Conservation (phyloP, 2,797 vertebrate genomes). For the Typhlichthys subterraneus region DNA sequence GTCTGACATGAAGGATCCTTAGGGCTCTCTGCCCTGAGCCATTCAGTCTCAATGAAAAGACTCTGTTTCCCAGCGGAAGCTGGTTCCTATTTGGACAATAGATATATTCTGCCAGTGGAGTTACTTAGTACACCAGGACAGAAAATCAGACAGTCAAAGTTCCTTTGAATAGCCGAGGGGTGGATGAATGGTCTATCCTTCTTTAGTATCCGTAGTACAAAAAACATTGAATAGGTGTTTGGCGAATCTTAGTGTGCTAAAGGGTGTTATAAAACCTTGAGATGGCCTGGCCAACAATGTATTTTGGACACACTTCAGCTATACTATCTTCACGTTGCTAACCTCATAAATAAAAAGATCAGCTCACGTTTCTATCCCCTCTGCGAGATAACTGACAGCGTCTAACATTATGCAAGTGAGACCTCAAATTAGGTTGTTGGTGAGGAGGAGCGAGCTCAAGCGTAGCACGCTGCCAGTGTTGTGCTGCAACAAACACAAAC, state of each 20-base stretch:
- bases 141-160: conserved; percentile 7
- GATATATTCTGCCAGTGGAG: conserved; percentile 58
- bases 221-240: conserved; percentile 18
- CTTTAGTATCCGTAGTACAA: conserved; percentile 22
- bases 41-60: conserved; percentile 49
- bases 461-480: conserved; percentile 43
- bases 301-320: neutral
- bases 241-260: neutral
- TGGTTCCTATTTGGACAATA: conserved; percentile 57
- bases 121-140: conserved; percentile 24
- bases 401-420: conserved; percentile 12
- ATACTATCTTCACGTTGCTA: neutral
- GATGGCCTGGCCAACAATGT: neutral
- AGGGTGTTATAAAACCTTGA: neutral
- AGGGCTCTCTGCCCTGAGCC: conserved; percentile 39
- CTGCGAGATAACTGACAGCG: neutral
- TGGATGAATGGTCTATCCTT: neutral
- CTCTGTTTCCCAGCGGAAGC: conserved; percentile 57
- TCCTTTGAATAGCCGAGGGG: conserved; percentile 20
- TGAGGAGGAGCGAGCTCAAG: conserved; percentile 49
- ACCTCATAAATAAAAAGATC: neutral
- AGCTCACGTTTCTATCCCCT: neutral
- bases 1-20: conserved; percentile 23
- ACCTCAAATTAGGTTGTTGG: conserved; percentile 45
- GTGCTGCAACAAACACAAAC: conserved; percentile 61